Evolutionary conservation across 2,113 vertebrate species (phyloP).

Genomic region (Gnathonemus longibarbis): DNA sequence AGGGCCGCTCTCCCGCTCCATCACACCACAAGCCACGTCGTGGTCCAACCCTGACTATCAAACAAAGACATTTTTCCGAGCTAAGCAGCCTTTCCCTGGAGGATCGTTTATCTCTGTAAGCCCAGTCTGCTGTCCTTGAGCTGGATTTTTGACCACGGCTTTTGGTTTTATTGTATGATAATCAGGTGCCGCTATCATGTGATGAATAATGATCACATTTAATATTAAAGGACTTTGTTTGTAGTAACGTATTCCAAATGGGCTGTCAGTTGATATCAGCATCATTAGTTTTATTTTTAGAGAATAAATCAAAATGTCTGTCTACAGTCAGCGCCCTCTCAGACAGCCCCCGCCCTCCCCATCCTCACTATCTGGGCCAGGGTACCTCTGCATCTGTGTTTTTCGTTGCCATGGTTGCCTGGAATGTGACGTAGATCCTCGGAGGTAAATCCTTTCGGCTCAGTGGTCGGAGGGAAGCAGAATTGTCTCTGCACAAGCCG

Average conservation of each 20-base stretch:
- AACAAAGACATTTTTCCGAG: background rate
- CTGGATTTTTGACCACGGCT: background rate
- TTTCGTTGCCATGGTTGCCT: constrained; percentile 18
- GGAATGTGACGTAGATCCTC: constrained; percentile 15
- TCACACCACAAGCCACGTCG: background rate
- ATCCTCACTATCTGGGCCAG: background rate
- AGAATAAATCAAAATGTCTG: background rate
- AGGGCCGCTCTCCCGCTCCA: background rate
- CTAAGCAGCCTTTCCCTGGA: background rate
- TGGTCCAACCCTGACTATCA: background rate
- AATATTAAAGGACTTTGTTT: background rate
- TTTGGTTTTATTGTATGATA: background rate
- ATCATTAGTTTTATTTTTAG: constrained; percentile 2
- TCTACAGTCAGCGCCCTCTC: background rate
- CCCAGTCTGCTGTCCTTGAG: background rate
- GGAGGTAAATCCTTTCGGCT: constrained; percentile 10
- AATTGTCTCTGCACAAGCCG: background rate
- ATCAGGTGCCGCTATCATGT: background rate
- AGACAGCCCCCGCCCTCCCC: background rate
- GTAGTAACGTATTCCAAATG: background rate
- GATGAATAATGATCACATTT: background rate
- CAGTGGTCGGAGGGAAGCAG: background rate
- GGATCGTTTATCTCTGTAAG: background rate
- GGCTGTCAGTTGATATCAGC: constrained; percentile 1
- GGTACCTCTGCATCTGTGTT: constrained; percentile 10